These are phyloP conservation scores for Lacerta bilineata DNA, from an alignment of 2,797 vertebrate species.

Conservation along the genomic window DNA sequence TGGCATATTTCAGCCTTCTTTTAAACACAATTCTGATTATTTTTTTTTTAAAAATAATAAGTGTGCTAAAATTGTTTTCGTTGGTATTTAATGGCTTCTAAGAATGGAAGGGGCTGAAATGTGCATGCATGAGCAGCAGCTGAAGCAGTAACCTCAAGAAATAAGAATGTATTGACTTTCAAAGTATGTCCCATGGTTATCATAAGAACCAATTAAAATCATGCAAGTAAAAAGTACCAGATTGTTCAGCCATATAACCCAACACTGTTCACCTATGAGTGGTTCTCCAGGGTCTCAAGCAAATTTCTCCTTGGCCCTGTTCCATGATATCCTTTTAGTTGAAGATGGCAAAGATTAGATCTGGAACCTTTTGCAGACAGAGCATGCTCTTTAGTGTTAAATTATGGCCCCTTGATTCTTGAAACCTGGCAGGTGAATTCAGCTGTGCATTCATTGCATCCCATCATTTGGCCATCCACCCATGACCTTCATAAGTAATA, in stretches of 20 bases:
- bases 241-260: neutral
- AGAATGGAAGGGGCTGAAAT: conserved; percentile 6
- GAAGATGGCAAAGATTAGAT: neutral
- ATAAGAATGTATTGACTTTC: neutral
- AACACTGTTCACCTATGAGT: neutral
- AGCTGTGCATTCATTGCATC: neutral
- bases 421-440: neutral
- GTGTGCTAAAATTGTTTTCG: neutral
- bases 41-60: neutral
- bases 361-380: neutral
- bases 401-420: neutral
- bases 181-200: neutral
- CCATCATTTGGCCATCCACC: neutral
- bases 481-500: neutral
- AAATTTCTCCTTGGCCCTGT: neutral
- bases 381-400: neutral
- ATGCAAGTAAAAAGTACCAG: neutral
- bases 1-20: neutral
- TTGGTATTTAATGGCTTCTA: neutral
- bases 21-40: neutral
- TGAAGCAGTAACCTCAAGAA: neutral
- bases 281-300: neutral
- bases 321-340: neutral
- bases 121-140: neutral
- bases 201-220: neutral